Conservation (phyloP, 2,113 vertebrate species). For the Sterrhoptilus dennistouni region DNA sequence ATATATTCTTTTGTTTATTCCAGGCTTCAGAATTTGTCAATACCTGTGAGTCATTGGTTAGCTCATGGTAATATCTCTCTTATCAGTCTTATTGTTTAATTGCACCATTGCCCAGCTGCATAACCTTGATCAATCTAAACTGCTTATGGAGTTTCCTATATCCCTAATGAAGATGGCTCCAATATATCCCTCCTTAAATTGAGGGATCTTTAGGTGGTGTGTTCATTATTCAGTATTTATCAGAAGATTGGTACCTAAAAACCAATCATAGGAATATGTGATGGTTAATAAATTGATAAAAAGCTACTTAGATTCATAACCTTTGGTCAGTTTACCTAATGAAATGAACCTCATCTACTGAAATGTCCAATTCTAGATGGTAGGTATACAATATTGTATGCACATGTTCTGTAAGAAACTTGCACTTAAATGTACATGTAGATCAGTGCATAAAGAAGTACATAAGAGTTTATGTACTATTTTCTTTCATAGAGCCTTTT, state of each 20-base stretch:
- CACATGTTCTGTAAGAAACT: neutral
- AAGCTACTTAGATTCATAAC: neutral
- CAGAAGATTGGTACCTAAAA: neutral
- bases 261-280: accelerated
- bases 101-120: neutral
- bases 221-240: neutral
- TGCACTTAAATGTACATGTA: neutral
- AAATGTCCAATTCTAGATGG: neutral
- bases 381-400: neutral
- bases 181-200: neutral
- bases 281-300: neutral
- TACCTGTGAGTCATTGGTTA: neutral
- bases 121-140: neutral
- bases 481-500: neutral
- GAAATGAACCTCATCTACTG: neutral
- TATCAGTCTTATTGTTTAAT: neutral
- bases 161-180: neutral
- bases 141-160: neutral
- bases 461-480: neutral
- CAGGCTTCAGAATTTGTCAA: neutral
- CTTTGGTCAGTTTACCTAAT: neutral
- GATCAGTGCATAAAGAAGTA: neutral
- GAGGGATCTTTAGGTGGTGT: neutral
- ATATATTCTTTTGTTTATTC: neutral
- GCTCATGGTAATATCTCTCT: neutral